Conservation (phyloP, 2,888 invertebrate species). For the Microctonus brassicae region DNA sequence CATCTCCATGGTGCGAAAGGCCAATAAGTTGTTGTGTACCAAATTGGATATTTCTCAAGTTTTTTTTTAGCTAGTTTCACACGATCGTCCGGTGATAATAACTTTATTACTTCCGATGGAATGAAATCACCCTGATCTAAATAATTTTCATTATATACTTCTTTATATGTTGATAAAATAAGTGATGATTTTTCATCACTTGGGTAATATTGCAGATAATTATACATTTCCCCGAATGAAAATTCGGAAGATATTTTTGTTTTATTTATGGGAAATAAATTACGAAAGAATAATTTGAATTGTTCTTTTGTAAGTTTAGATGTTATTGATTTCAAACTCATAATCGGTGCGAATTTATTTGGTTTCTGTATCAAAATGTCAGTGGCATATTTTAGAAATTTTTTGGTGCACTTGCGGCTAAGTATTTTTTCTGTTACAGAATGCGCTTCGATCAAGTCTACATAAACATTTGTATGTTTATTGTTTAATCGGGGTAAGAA, state of each 20-base stretch:
- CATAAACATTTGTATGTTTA: conserved; percentile 49
- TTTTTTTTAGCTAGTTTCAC: conserved; percentile 50
- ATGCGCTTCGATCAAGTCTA: conserved; percentile 50
- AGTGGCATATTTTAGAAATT: conserved; percentile 54
- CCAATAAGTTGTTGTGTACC: background rate
- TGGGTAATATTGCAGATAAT: conserved; percentile 52
- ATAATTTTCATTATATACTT: conserved; percentile 49
- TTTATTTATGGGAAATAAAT: conserved; percentile 44
- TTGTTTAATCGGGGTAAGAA: conserved; percentile 53
- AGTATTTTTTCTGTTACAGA: no score
- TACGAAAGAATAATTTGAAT: conserved; percentile 51
- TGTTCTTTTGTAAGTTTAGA: conserved; percentile 40
- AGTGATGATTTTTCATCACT: conserved; percentile 46
- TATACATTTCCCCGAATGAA: conserved; percentile 13
- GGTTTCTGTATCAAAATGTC: conserved; percentile 50
- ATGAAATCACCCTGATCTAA: conserved; percentile 42
- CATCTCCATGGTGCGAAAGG: conserved; percentile 50
- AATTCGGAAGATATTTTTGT: conserved; percentile 30
- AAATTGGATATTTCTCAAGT: conserved; percentile 38
- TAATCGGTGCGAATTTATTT: conserved; percentile 41
- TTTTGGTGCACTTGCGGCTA: conserved; percentile 48
- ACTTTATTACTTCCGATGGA: conserved; percentile 39
- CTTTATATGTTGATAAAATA: conserved; percentile 47
- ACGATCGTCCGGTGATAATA: conserved; percentile 55
- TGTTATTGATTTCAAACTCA: conserved; percentile 51